Percentiles rank a stretch among this genome's conserved stretches.
phyloP scores from a whole-genome alignment of 23 tunicate genomes.

The Aplidium turbinatum region DNA sequence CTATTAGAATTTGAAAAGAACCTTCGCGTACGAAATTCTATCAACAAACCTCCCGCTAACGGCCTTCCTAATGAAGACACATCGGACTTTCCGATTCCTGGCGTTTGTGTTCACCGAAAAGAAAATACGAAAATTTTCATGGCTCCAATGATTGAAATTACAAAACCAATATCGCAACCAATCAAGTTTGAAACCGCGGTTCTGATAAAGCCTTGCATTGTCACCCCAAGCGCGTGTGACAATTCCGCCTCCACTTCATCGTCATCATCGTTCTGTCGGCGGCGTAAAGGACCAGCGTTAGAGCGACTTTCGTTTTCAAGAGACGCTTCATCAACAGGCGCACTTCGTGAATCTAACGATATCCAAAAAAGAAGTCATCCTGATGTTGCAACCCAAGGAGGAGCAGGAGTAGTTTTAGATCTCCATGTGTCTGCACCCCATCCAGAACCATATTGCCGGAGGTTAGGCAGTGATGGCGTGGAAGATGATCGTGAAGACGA shows the following conservation, averaged over 20 bases:
- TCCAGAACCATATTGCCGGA: slow-evolving; percentile 40
- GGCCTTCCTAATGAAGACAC: slow-evolving; percentile 15
- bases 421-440: slow-evolving; percentile 43
- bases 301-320: slow-evolving; percentile 15
- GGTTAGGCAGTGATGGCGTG: slow-evolving; percentile 84
- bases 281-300: slow-evolving; percentile 64
- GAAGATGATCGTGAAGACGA: slow-evolving; percentile 55
- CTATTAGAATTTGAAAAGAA: slow-evolving; percentile 79
- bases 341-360: not conserved
- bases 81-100: not conserved
- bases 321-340: too few species aligned
- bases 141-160: slow-evolving; percentile 17
- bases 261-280: slow-evolving; percentile 73
- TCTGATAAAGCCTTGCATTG: slow-evolving; percentile 6
- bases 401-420: slow-evolving; percentile 79
- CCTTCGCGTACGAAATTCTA: slow-evolving; percentile 45
- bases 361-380: not conserved
- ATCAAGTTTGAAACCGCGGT: slow-evolving; percentile 4
- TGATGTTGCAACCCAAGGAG: not conserved
- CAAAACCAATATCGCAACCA: not conserved
- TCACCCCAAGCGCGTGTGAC: slow-evolving; percentile 1
- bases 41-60: slow-evolving; percentile 51
- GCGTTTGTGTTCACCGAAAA: too few species aligned
- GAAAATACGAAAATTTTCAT: not conserved
- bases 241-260: slow-evolving; percentile 29